Evolutionary conservation across 1,140 invertebrate species (phyloP).

Genomic region (Procambarus clarkii): DNA sequence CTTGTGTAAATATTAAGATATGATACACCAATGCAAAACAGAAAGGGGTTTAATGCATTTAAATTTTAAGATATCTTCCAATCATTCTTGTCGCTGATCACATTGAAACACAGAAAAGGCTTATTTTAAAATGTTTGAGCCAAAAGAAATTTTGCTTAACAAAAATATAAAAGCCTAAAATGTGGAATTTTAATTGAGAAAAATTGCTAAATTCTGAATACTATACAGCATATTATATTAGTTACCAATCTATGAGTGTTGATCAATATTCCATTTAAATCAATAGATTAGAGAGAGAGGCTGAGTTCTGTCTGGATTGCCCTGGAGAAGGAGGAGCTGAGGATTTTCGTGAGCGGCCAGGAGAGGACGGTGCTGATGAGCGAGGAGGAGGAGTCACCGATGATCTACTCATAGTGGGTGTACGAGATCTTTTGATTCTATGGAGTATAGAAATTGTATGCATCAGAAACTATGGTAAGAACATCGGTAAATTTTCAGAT

Average conservation of each 20-base stretch:
- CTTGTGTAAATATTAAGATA: neutral
- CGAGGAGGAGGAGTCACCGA: conserved; percentile 66
- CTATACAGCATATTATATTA: neutral
- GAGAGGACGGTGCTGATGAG: conserved; percentile 67
- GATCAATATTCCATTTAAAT: conserved; percentile 26
- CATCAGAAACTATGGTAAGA: neutral
- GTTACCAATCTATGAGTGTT: neutral
- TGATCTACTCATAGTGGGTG: conserved; percentile 52
- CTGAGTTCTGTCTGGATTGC: conserved; percentile 64
- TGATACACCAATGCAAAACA: neutral
- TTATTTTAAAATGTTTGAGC: neutral
- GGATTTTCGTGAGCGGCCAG: conserved; percentile 68
- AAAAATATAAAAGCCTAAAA: neutral
- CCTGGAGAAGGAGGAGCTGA: conserved; percentile 63
- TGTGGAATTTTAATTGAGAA: neutral
- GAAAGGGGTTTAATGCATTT: neutral
- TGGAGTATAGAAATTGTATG: neutral
- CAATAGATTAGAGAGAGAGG: conserved; percentile 70
- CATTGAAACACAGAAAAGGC: neutral
- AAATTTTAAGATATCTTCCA: neutral
- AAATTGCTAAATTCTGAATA: neutral
- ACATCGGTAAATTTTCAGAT: too few species aligned
- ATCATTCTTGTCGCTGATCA: neutral
- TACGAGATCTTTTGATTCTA: conserved; percentile 65
- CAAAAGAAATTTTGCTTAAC: neutral